Base-by-base conservation (phyloP, 2,888 invertebrate species). In the Clunio marinus region DNA sequence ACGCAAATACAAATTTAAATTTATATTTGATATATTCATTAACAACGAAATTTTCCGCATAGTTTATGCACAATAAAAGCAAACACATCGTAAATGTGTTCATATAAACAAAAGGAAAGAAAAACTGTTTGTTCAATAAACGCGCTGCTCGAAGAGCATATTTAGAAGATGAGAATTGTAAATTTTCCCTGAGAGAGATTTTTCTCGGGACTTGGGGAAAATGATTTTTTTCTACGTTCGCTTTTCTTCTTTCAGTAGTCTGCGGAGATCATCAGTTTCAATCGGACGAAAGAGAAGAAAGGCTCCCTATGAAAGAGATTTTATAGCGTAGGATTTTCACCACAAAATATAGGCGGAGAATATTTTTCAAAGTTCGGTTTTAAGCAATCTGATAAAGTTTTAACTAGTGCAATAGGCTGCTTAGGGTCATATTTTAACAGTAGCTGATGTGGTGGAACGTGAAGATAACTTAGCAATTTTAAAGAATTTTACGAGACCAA, bases 201-300 rank as follows among this genome's bases (percentile, higher is more conserved):
- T 63, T 63, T 63, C 63, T 63, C 46, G 46, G 45, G 63, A n/a
- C n/a, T 15, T 37, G 22, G 46, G 32, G 46, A 63, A 46, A 46
- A 45, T 15, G n/a, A 63, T 46, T 63, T 63, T 63, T 63, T 63
- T 46, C n/a, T n/a, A n/a, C 17, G 37, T 63, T 45, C 41, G 62
- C 62, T 13, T 37, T 22, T n/a, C n/a, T n/a, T n/a, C n/a, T n/a
- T 60, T 60, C 60, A 63, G 63, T 63, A 63, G 63, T 63, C 45
- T 63, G 63, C 25, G 37, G 63, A 63, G 45, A 63, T 63, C 63
- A 63, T 46, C 45, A 63, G 45, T 28, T 63, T 8, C 45, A 63
- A 51, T 15, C 22, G 45, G 20, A 15, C 7, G 37, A 27, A 63
- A 46, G 27, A 27, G 22, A 5, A 25, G 27, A 41, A 20, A 63